Base-by-base conservation (phyloP, 2,888 invertebrate species). In the Agrochola circellaris region DNA sequence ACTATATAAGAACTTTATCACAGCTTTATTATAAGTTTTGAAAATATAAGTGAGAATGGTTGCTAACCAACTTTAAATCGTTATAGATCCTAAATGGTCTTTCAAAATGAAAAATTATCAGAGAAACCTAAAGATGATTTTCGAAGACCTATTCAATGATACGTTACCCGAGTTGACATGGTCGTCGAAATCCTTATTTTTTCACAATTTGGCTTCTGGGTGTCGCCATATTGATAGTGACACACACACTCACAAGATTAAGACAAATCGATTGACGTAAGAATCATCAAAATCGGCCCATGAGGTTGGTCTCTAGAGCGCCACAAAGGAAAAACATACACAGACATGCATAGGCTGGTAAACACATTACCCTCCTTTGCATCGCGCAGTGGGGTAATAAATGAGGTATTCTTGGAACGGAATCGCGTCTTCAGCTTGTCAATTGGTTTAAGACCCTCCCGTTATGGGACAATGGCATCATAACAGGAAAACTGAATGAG, bases 401-500 rank as follows among this genome's bases (percentile, higher is more conserved):
- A 42, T 68, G 73, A 67, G 45, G 8, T 73, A 38, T 76, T 74
- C 61, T 74, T 73, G 71, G 73, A 75, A 73, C 34, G 20, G n/a
- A 42, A 48, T 65, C 23, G 42, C 26, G 13, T 77, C 54, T 75
- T 61, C 51, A 68, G 73, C 17, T 54, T 75, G 65, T 64, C 66
- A 69, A 64, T 71, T 68, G 54, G 74, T 62, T 75, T 67, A 77
- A 75, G 81, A 61, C 23, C 60, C 58, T 73, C 58, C 65, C 60
- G 54, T 66, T 69, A 72, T 42, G 38, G 54, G 60, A 70, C 66
- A 77, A 81, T 67, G 54, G 73, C 23, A 62, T 72, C 65, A 68
- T 69, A 72, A 64, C 66, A 84, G 73, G 77, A 71, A 81, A 84
- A 75, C 69, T 66, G 60, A 83, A 77, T 26, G n/a, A 70, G 69